A percentile compares a stretch with the other conserved stretches of the same genome.
Evolutionary conservation across 2,888 invertebrate species (phyloP).

Genomic region (Polia nebulosa): DNA sequence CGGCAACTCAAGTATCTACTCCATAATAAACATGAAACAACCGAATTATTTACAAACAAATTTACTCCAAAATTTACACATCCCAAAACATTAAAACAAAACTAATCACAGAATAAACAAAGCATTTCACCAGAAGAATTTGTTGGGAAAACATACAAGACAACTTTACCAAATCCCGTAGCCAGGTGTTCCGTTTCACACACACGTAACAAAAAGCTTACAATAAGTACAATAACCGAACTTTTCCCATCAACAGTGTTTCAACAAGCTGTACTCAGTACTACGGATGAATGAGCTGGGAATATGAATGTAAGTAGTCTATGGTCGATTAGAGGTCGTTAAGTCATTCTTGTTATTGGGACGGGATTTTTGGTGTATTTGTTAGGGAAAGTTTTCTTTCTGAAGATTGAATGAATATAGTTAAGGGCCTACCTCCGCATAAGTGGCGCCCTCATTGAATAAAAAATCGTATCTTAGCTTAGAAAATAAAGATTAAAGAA

Average conservation of each 20-base stretch:
- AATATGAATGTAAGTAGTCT: slow-evolving; percentile 49
- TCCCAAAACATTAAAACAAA: slow-evolving; percentile 16
- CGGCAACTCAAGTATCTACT: not conserved
- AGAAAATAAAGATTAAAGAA: too few species aligned
- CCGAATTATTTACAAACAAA: not conserved
- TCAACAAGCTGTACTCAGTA: slow-evolving; percentile 41
- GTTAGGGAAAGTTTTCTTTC: slow-evolving; percentile 35
- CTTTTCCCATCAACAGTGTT: slow-evolving; percentile 66
- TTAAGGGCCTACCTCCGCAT: too few species aligned
- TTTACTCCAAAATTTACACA: not conserved
- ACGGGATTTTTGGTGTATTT: slow-evolving; percentile 31
- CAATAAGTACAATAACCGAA: slow-evolving; percentile 65
- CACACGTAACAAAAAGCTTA: slow-evolving; percentile 62
- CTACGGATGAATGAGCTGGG: slow-evolving; percentile 44
- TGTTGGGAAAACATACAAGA: slow-evolving; percentile 38
- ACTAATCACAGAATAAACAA: slow-evolving; percentile 39
- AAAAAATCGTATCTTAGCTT: too few species aligned
- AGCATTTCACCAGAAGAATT: slow-evolving; percentile 43
- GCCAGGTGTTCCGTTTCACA: slow-evolving; percentile 70
- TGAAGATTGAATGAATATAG: not conserved
- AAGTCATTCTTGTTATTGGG: slow-evolving; percentile 46
- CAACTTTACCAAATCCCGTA: slow-evolving; percentile 47
- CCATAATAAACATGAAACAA: not conserved
- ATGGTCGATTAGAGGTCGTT: slow-evolving; percentile 51
- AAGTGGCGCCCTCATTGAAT: too few species aligned